Percentiles rank a stretch among this genome's conserved stretches.
These are phyloP conservation scores for Endomychus coccineus DNA, from an alignment of 2,888 invertebrate species.

Conservation along the genomic window DNA sequence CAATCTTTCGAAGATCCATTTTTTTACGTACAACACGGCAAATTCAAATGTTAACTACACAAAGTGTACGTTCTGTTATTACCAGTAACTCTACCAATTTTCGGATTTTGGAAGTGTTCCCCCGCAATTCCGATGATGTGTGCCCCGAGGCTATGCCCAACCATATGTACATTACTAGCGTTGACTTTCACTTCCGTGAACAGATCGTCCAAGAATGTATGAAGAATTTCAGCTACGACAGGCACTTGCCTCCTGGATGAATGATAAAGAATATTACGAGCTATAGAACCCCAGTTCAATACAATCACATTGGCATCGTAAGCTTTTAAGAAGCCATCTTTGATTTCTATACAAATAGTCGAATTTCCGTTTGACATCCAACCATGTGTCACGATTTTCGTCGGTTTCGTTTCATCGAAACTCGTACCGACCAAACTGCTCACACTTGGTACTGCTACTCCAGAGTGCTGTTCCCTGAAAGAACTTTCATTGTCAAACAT, in stretches of 20 bases:
- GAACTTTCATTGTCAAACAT: no score
- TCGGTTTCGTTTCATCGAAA: conserved; percentile 43
- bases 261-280: conserved; percentile 33
- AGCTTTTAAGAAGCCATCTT: conserved; percentile 28
- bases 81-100: conserved; percentile 54
- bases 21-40: no score
- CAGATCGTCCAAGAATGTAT: conserved; percentile 43
- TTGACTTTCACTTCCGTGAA: conserved; percentile 32
- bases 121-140: conserved; percentile 46
- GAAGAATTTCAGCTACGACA: conserved; percentile 48
- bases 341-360: conserved; percentile 44
- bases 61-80: conserved; percentile 5
- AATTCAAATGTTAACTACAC: no score
- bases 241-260: conserved; percentile 38
- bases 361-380: conserved; percentile 46
- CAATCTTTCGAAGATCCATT: no score
- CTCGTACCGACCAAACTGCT: neutral
- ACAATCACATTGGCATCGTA: conserved; percentile 46
- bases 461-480: conserved; percentile 3
- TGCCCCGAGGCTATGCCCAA: conserved; percentile 56
- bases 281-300: conserved; percentile 33
- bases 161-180: conserved; percentile 45
- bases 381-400: conserved; percentile 49
- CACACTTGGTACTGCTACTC: neutral
- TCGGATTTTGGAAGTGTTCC: conserved; percentile 38